A percentile compares a stretch with the other conserved stretches of the same genome.
Conservation (phyloP, 2,797 vertebrate genomes). For the Macropodus opercularis region DNA sequence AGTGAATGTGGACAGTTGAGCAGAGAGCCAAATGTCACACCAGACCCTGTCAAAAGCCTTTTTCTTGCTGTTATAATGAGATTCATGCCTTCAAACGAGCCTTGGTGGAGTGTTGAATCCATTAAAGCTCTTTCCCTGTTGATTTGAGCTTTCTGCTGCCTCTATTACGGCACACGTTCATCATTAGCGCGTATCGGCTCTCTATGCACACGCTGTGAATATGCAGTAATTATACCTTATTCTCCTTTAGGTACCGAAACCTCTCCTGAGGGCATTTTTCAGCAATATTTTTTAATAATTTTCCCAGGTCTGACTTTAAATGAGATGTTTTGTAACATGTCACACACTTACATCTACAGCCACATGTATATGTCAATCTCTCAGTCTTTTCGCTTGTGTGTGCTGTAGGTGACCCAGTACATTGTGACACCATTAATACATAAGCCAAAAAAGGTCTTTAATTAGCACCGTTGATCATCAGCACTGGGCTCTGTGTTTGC, state of each 20-base stretch:
- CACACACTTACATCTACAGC: constrained; percentile 11
- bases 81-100: constrained; percentile 69
- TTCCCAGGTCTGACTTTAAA: constrained; percentile 10
- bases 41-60: constrained; percentile 71
- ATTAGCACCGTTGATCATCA: too few relatives aligned
- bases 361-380: background rate
- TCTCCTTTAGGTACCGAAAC: constrained; percentile 5
- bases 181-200: constrained; percentile 46
- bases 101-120: constrained; percentile 46
- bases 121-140: constrained; percentile 58
- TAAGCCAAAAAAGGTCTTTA: too few relatives aligned
- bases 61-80: constrained; percentile 77
- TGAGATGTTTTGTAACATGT: background rate
- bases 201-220: constrained; percentile 29
- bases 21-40: constrained; percentile 75
- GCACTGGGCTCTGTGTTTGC: too few relatives aligned
- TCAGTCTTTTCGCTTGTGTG: background rate
- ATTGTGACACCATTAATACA: too few relatives aligned
- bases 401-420: background rate
- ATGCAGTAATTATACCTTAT: constrained; percentile 41
- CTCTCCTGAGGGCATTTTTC: background rate
- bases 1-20: constrained; percentile 69
- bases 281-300: constrained; percentile 4
- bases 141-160: constrained; percentile 60
- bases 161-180: constrained; percentile 46